Percentiles rank a stretch among this genome's conserved stretches.
Evolutionary conservation across 2,888 invertebrate species (phyloP).

Genomic region (Polylopha cassiicola): DNA sequence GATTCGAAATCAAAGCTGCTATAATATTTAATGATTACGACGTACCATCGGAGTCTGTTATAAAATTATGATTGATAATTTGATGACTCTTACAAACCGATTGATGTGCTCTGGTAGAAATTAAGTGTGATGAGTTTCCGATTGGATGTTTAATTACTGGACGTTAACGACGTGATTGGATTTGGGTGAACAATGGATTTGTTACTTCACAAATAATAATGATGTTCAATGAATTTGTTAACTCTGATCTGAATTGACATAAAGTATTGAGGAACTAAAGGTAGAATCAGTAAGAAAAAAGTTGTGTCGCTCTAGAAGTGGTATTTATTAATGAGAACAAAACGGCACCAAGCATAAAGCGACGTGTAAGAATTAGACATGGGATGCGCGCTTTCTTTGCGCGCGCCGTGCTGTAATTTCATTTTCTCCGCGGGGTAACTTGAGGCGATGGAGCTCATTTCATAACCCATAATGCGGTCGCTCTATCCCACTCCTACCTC

Average conservation of each 20-base stretch:
- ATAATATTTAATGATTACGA: slow-evolving; percentile 20
- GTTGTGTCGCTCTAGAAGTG: too few species aligned
- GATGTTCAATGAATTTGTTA: too few species aligned
- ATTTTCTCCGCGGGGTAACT: slow-evolving; percentile 65
- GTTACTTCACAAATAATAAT: too few species aligned
- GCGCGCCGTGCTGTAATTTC: slow-evolving; percentile 63
- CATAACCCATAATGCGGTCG: slow-evolving; percentile 69
- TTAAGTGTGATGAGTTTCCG: slow-evolving; percentile 20
- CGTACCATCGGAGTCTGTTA: slow-evolving; percentile 12
- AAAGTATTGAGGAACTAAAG: too few species aligned
- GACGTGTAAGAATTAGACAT: slow-evolving; percentile 23
- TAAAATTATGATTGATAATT: slow-evolving; percentile 17
- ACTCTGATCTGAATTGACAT: too few species aligned
- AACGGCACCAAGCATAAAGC: slow-evolving; percentile 12
- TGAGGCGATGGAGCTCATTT: slow-evolving; percentile 67
- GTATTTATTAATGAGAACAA: too few species aligned
- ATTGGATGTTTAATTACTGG: slow-evolving; percentile 12
- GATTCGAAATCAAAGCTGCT: slow-evolving; percentile 28
- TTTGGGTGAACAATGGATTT: too few species aligned
- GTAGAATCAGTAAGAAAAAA: too few species aligned
- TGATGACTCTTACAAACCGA: slow-evolving; percentile 9
- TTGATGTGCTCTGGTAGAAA: slow-evolving; percentile 16
- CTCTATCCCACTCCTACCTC: slow-evolving; percentile 40
- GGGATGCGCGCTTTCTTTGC: slow-evolving; percentile 64
- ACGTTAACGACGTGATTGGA: slow-evolving; percentile 9